phyloP scores from a whole-genome alignment of 2,888 invertebrate genomes.

The Linnaemya tessellans region DNA sequence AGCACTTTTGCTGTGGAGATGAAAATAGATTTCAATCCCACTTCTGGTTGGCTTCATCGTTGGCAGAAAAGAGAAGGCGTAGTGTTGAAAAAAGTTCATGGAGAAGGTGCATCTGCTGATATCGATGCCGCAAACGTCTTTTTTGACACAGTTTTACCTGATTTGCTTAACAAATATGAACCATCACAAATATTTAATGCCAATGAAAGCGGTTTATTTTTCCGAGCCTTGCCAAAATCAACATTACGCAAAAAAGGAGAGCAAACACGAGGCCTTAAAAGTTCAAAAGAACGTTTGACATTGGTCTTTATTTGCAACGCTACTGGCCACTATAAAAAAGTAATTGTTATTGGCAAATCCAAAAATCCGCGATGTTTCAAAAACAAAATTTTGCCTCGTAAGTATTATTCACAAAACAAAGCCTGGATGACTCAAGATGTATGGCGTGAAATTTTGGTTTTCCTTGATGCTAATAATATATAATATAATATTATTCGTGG shows the following conservation, averaged over 20 bases:
- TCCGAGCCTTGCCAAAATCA: constrained; percentile 62
- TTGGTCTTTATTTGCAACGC: constrained; percentile 71
- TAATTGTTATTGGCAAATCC: constrained; percentile 66
- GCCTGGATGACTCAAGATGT: constrained; percentile 68
- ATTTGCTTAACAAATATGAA: constrained; percentile 30
- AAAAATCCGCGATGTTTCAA: constrained; percentile 64
- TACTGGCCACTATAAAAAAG: constrained; percentile 68
- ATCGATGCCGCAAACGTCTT: constrained; percentile 44
- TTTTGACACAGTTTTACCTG: constrained; percentile 43
- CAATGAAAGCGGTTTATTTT: constrained; percentile 66
- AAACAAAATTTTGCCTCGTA: constrained; percentile 61
- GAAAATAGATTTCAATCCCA: constrained; percentile 55
- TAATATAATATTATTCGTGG: constrained; percentile 70
- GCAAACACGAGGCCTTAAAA: constrained; percentile 44
- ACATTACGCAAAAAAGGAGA: constrained; percentile 53
- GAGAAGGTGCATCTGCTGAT: constrained; percentile 64
- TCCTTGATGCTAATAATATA: constrained; percentile 68
- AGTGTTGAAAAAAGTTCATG: constrained; percentile 57
- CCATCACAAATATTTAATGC: constrained; percentile 68
- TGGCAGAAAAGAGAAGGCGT: constrained; percentile 66
- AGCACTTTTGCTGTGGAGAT: constrained; percentile 64
- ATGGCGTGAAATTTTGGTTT: constrained; percentile 65
- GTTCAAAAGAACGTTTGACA: constrained; percentile 61
- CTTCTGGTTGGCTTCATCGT: constrained; percentile 62
- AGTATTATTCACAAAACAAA: constrained; percentile 66